phyloP scores from a whole-genome alignment of 2,113 vertebrate species.

The Ploceus nigricollis region DNA sequence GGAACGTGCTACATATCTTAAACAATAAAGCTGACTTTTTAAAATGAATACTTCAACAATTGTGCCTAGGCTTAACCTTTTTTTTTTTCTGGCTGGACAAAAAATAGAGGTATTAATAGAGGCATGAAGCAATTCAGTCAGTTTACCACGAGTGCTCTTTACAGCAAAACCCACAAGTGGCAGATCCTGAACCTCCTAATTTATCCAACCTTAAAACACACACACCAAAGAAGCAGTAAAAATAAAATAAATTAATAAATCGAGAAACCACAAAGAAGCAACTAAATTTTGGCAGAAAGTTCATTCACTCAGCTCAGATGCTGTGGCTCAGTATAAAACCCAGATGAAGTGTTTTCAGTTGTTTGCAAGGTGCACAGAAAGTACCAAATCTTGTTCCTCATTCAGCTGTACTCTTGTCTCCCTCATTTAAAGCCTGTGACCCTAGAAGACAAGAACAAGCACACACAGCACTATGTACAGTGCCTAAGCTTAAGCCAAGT shows the following conservation, averaged over 20 bases:
- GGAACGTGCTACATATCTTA: neutral
- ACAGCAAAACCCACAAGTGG: neutral
- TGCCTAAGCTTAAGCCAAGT: neutral
- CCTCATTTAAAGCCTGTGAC: neutral
- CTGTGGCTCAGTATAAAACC: neutral
- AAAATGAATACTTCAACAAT: neutral
- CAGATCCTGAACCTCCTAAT: neutral
- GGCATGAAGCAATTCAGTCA: neutral
- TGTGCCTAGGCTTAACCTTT: no score
- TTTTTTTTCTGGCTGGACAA: neutral
- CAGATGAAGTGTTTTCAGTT: neutral
- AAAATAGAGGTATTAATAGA: neutral
- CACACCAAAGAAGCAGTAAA: neutral
- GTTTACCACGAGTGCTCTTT: accelerated
- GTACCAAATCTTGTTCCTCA: neutral
- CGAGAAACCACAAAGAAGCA: neutral
- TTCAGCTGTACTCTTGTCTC: neutral
- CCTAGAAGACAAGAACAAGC: neutral
- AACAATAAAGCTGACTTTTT: neutral
- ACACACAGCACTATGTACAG: neutral
- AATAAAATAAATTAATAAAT: neutral
- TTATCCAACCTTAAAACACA: neutral
- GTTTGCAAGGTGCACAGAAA: neutral
- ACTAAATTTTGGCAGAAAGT: neutral
- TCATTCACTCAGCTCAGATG: neutral